Conservation (phyloP, 2,113 vertebrate species). For the Bostrychus sinensis region DNA sequence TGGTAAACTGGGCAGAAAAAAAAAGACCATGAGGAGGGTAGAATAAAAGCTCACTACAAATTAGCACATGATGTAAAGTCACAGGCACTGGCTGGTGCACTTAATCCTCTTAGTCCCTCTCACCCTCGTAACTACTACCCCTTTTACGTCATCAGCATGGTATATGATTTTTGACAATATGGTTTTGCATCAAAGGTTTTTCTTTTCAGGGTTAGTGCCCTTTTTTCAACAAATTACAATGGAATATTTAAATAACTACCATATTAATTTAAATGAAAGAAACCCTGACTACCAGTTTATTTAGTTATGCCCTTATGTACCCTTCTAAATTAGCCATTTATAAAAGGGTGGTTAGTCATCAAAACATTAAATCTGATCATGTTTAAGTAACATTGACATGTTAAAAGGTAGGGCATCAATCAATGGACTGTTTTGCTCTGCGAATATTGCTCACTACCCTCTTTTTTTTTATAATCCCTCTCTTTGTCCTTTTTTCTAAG, state of each 20-base stretch:
- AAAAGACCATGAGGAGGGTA: background rate
- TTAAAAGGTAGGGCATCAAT: no score
- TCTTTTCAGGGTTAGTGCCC: slow-evolving; percentile 10
- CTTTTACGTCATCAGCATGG: slow-evolving; percentile 18
- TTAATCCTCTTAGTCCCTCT: slow-evolving; percentile 58
- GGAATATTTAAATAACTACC: no score
- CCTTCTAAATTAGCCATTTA: no score
- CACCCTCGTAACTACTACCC: slow-evolving; percentile 39
- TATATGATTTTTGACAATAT: slow-evolving; percentile 13
- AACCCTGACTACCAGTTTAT: no score
- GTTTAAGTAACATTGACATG: no score
- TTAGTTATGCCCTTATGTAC: no score
- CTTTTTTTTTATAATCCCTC: slow-evolving; percentile 32
- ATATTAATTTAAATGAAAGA: no score
- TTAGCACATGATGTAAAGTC: slow-evolving; percentile 53
- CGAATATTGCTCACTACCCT: no score
- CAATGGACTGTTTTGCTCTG: no score
- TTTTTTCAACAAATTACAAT: no score
- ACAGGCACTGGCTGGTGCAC: slow-evolving; percentile 55
- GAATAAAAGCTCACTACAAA: background rate
- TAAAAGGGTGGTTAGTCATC: no score
- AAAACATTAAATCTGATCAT: no score
- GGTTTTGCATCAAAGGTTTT: background rate
- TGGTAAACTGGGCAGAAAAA: background rate
- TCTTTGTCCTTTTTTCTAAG: slow-evolving; percentile 19